phyloP scores from a whole-genome alignment of 2,888 invertebrate species.

The Xanthorhoe designata region DNA sequence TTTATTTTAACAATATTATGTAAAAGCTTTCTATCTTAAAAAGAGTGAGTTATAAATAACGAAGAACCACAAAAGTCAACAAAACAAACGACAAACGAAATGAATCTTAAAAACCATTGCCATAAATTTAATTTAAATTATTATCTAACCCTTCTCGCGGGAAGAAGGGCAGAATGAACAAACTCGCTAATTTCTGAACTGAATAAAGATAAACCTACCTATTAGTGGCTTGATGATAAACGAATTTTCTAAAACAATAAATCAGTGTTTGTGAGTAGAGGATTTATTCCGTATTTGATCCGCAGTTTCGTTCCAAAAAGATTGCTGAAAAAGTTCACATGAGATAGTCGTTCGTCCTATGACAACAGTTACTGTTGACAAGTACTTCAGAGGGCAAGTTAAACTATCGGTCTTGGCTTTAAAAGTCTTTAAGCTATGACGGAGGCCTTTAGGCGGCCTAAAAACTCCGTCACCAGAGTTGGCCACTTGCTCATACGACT shows the following conservation, averaged over 20 bases:
- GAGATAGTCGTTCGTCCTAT: no score
- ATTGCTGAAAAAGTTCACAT: no score
- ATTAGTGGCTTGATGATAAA: slow-evolving; percentile 82
- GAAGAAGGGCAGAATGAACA: slow-evolving; percentile 64
- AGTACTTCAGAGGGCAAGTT: no score
- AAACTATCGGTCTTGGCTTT: no score
- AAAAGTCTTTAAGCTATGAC: no score
- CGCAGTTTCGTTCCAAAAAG: no score
- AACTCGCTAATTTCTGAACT: slow-evolving; percentile 81
- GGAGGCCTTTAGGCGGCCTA: no score
- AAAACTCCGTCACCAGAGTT: no score
- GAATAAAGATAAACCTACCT: slow-evolving; percentile 75
- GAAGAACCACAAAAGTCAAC: slow-evolving; percentile 16
- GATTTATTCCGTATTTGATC: no score
- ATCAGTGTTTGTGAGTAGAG: slow-evolving; percentile 65
- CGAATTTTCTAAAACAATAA: slow-evolving; percentile 83
- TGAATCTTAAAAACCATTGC: slow-evolving; percentile 47
- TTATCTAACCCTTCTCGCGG: slow-evolving; percentile 72
- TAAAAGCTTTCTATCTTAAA: background rate
- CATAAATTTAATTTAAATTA: slow-evolving; percentile 68
- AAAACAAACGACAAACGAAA: slow-evolving; percentile 36
- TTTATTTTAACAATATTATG: background rate
- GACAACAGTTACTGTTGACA: no score
- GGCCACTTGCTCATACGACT: no score
- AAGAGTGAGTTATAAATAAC: background rate